Evolutionary conservation across 2,797 vertebrate species (phyloP).

Genomic region (Garrulus glandarius): DNA sequence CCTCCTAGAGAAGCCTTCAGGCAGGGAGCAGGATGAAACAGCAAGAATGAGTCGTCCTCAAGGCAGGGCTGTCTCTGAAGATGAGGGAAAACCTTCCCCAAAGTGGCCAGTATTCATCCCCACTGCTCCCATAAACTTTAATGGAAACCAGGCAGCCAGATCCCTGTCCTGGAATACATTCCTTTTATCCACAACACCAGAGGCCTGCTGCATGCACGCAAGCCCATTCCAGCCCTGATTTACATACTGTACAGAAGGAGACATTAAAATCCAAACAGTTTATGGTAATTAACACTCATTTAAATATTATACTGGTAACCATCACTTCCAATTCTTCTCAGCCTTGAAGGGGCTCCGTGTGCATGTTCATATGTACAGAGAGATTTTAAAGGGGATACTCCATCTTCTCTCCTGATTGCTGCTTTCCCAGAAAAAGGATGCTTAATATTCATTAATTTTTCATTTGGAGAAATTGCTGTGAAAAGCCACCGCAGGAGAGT

Average conservation of each 20-base stretch:
- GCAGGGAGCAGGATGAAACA: neutral
- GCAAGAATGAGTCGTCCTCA: accelerated
- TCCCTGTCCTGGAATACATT: neutral
- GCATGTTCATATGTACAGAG: neutral
- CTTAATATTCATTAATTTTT: constrained; percentile 59
- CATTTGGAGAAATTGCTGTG: constrained; percentile 40
- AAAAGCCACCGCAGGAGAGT: constrained; percentile 43
- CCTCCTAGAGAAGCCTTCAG: neutral
- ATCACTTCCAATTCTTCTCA: constrained; percentile 42
- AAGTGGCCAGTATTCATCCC: neutral
- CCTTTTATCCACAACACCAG: neutral
- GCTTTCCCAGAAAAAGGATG: constrained; percentile 4
- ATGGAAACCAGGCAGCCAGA: neutral
- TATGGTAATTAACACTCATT: constrained; percentile 58
- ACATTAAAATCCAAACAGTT: constrained; percentile 37
- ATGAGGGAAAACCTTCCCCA: neutral
- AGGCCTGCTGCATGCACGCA: neutral
- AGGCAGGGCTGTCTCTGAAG: neutral
- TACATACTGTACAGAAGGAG: constrained; percentile 44
- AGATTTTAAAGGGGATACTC: neutral
- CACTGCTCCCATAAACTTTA: neutral
- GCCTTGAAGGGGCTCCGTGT: neutral
- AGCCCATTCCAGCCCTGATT: constrained; percentile 14
- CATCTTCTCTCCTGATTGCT: neutral
- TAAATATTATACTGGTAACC: constrained; percentile 43